Evolutionary conservation across 2,888 invertebrate genomes (phyloP), one percentile per base, ranked within the genome.

Genomic region (Leucophora obtusa): DNA sequence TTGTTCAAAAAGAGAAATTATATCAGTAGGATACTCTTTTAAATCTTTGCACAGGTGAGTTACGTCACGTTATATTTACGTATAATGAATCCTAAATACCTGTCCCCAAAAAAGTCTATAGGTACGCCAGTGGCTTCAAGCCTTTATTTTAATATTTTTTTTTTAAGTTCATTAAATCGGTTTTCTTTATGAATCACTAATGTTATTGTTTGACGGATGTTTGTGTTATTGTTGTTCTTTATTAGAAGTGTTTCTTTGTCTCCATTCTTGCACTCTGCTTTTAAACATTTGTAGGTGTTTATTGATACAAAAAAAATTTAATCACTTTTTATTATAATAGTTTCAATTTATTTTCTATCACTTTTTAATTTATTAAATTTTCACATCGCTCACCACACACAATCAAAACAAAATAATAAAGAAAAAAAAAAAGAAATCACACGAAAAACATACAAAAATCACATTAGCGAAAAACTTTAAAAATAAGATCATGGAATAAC

Each of bases 211-310:
- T 66, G 51, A 51, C 50, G 47, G 33, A 50, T 63, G 65, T 35
- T 53, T 35, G 47, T 73, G 51, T 75, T 75, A 68, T 68, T 75
- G 62, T 75, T 75, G 74, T 68, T 75, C 38, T 66, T 66, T 66
- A 66, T 38, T 38, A 0, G 21, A 53, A 66, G 35, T 18, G 21
- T 33, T 66, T 59, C 66, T 74, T 74, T 74, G 60, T 68, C 68
- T 59, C 18, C 24, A 35, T 28, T 18, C 33, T 47, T 1, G 38
- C 51, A 60, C 60, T 43, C 51, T 9, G 9, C 38, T 74, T 74
- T 60, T 74, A 66, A 74, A 68, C 66, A 60, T 68, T 53, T n/a
- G 15, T 63, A 43, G 15, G 56, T 43, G 43, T 63, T 47, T 43
- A 24, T 2, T 28, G 28, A 47, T n/a, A 15, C n/a, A 33, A 50